Conservation (phyloP, 2,888 invertebrate species). For the Scaptomyza cyrtandrae region DNA sequence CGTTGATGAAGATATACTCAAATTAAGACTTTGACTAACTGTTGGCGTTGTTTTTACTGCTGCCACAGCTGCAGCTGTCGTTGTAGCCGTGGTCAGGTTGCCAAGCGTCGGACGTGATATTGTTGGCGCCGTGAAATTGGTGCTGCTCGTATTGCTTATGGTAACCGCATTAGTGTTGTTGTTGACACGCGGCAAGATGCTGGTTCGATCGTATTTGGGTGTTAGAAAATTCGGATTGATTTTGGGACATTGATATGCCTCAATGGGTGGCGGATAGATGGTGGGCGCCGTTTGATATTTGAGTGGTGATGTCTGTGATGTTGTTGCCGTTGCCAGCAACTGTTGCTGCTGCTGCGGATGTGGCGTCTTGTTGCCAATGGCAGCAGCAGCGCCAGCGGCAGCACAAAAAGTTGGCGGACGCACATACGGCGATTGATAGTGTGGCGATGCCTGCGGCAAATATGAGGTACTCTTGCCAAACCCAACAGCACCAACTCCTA, state of each 20-base stretch:
- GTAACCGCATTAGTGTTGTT: constrained; percentile 37
- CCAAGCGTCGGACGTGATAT: constrained; percentile 15
- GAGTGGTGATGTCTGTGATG: constrained; percentile 65
- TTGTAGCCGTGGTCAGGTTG: constrained; percentile 18
- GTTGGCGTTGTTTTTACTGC: constrained; percentile 6
- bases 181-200: constrained; percentile 74
- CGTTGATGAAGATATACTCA: constrained; percentile 38
- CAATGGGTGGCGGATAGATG: constrained; percentile 83
- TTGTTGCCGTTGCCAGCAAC: constrained; percentile 58
- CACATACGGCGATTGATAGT: constrained; percentile 78
- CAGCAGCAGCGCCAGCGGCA: constrained; percentile 34
- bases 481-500: constrained; percentile 28
- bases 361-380: constrained; percentile 62
- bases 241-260: constrained; percentile 84
- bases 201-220: constrained; percentile 82
- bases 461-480: constrained; percentile 76
- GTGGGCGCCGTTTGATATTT: constrained; percentile 83
- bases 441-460: constrained; percentile 81
- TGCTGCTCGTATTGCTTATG: constrained; percentile 15
- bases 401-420: constrained; percentile 75
- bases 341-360: constrained; percentile 49
- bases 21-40: constrained; percentile 46
- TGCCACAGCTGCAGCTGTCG: not conserved
- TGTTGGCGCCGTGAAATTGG: constrained; percentile 21
- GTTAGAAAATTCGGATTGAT: constrained; percentile 84